Evolutionary conservation across 2,113 vertebrate genomes (phyloP), one percentile per base, ranked within the genome.

Genomic region (Limanda limanda): DNA sequence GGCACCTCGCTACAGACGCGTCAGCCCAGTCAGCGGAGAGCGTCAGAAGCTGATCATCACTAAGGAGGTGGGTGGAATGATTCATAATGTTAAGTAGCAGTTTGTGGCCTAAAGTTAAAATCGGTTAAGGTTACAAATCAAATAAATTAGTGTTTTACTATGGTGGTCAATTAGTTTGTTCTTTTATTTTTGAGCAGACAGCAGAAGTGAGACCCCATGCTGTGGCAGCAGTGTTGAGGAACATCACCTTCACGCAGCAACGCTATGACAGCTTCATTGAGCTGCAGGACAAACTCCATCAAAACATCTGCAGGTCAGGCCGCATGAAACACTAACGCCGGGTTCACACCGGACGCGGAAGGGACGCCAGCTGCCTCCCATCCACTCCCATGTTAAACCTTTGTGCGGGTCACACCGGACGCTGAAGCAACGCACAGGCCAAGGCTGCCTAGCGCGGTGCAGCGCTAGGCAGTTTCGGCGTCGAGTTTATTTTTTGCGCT

Each of bases 241-340:
- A 98, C 76, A 95, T 99, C 78, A 96, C 94, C 55, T 97, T 99
- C 71, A 97, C 95, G 9, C 94, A 95, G 89, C 96, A 97, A 20
- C 92, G 96, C 0, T 99, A 98, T 0, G 96, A 98, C 70, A 99
- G 97, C 80, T 98, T 99, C 94, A 98, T 99, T 24, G 98, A 99
- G 79, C 95, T 99, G 81, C 98, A 99, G 66, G 98, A 99, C 71
- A 99, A 99, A 68, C 95, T 99, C 5, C 98, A 99, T 88, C 98
- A 99, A 88, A 99, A 99, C 66, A 94, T 99, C 79, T 99, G 98
- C 97, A 98, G 98, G 98, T 97, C 66, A 78, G 94, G 88, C 1
- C 2, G 25, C 21, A n/a, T 2, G 2, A 31, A 47, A 17, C 17
- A 45, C 15, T 48, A 17, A 48, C 15, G 5, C 0, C n/a, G n/a